These are phyloP conservation scores for Clarias laeviceps DNA, from an alignment of 2,797 vertebrate genomes.

Conservation along the genomic window DNA sequence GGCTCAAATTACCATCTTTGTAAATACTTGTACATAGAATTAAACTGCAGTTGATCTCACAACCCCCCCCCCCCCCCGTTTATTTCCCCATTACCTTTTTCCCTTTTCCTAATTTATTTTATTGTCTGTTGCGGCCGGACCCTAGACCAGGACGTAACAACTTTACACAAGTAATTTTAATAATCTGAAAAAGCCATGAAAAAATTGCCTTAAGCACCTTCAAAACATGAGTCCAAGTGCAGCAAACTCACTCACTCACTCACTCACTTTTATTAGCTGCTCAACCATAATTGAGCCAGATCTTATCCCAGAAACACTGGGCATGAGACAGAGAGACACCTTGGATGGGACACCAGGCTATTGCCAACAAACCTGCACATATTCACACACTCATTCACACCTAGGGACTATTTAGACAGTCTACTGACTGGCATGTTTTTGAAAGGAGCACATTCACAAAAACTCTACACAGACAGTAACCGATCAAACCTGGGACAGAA, in stretches of 20 bases:
- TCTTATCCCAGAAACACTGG: background rate
- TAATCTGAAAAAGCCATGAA: background rate
- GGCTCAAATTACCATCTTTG: no score
- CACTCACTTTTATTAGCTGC: background rate
- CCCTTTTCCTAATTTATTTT: no score
- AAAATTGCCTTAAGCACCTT: background rate
- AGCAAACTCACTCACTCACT: background rate
- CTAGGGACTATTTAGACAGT: no score
- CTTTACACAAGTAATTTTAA: background rate
- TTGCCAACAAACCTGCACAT: background rate
- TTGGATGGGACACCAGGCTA: background rate
- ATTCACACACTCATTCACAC: background rate
- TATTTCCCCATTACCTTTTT: no score
- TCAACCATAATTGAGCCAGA: background rate
- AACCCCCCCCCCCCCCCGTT: no score
- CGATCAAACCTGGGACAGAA: background rate
- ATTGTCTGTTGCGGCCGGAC: no score
- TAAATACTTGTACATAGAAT: no score
- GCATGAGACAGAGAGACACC: background rate
- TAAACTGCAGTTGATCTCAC: no score
- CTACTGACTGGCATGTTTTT: background rate
- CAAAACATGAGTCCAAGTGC: background rate
- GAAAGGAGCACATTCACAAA: background rate
- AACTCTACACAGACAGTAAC: background rate
- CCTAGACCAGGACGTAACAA: no score